Conservation (phyloP, 30 jellyfish, hydroid and myxozoan genomes). For the Aurelia sp. region DNA sequence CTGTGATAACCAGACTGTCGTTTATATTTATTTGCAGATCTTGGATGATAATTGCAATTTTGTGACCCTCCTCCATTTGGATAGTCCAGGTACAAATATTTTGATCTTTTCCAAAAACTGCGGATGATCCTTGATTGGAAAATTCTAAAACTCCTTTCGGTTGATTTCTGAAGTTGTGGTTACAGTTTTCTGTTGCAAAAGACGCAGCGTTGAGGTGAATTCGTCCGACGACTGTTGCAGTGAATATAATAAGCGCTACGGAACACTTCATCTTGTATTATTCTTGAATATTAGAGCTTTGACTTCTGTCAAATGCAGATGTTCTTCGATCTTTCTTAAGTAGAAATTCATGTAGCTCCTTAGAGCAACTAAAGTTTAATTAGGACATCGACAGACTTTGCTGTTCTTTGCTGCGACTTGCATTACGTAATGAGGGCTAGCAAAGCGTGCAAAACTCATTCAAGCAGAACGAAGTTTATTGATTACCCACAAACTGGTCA, state of each 20-base stretch:
- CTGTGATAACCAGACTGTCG: slow-evolving; percentile 70
- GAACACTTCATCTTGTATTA: background rate
- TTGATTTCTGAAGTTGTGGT: slow-evolving; percentile 9
- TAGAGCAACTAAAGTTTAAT: no score
- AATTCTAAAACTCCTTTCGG: background rate
- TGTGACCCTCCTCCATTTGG: slow-evolving; percentile 61
- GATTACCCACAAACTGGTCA: background rate
- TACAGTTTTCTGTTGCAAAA: background rate
- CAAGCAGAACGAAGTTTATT: slow-evolving; percentile 6
- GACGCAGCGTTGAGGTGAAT: background rate
- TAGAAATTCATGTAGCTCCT: no score
- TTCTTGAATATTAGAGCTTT: no score
- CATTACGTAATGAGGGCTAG: slow-evolving; percentile 58
- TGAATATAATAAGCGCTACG: background rate
- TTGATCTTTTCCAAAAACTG: background rate
- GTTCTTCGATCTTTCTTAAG: no score
- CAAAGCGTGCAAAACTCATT: slow-evolving; percentile 49
- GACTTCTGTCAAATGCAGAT: no score
- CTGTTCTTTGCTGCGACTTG: slow-evolving; percentile 49
- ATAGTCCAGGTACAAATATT: slow-evolving; percentile 68
- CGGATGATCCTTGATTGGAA: background rate
- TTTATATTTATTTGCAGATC: slow-evolving; percentile 26
- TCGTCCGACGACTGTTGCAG: background rate
- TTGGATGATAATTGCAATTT: slow-evolving; percentile 61
- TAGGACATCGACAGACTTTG: no score